Percentiles rank a stretch among this genome's conserved stretches.
These are phyloP conservation scores for Notarius quadriscutis DNA, from an alignment of 2,113 vertebrate species.

Conservation along the genomic window DNA sequence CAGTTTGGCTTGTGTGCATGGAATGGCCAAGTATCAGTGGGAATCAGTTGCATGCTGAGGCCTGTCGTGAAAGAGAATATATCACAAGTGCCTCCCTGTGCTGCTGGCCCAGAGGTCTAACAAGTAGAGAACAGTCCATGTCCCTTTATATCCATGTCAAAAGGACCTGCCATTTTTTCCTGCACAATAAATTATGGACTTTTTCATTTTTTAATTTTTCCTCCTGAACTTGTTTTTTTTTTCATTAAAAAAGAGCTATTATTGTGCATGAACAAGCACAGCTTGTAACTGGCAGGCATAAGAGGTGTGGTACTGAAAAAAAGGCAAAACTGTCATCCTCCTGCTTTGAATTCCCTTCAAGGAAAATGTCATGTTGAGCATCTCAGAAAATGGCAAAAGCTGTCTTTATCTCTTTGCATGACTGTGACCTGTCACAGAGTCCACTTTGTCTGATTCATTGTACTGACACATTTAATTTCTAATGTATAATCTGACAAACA, in stretches of 20 bases:
- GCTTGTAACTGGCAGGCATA: conserved; percentile 23
- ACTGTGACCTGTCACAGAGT: conserved; percentile 25
- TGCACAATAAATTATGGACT: not conserved
- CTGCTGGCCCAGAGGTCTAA: conserved; percentile 5
- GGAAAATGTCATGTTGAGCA: conserved; percentile 35
- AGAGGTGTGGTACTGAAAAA: conserved; percentile 34
- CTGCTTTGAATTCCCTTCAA: conserved; percentile 37
- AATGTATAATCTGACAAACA: conserved; percentile 40
- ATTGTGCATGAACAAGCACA: conserved; percentile 29
- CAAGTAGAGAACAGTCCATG: conserved; percentile 5
- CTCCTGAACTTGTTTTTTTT: not conserved
- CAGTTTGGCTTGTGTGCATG: conserved; percentile 17
- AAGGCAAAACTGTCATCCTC: conserved; percentile 33
- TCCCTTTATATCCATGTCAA: not conserved
- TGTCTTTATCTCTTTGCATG: conserved; percentile 44
- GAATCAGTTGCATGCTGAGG: conserved; percentile 34
- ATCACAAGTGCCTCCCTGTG: conserved; percentile 23
- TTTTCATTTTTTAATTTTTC: not conserved
- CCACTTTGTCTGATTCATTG: conserved; percentile 38
- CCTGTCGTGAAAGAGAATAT: conserved; percentile 37
- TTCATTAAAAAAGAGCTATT: conserved; percentile 11
- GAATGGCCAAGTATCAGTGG: conserved; percentile 26
- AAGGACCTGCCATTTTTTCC: not conserved
- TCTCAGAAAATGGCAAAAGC: conserved; percentile 24
- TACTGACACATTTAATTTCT: conserved; percentile 44